Base-by-base conservation (phyloP, 1,140 invertebrate genomes). In the Ceratosolen solmsi region DNA sequence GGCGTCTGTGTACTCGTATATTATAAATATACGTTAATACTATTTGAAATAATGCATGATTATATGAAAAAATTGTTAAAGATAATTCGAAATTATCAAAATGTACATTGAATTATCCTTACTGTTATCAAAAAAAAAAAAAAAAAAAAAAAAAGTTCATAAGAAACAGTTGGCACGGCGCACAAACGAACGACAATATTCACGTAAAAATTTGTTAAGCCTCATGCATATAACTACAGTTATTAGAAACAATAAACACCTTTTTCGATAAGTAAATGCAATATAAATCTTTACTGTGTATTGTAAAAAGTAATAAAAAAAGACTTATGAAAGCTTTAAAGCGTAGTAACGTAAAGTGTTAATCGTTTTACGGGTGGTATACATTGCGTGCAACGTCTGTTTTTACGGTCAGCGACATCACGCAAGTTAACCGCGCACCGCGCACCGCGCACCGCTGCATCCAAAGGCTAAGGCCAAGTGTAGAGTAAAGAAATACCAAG, bases 351-450 rank as follows among this genome's bases (percentile, higher is more conserved):
- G 22, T 36, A 8, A 25, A 41, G 63, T 56, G 65, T 68, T 71
- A 79, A 79, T 79, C 60, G 60, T 70, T 79, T 79, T 79, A 79
- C 63, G 15, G 27, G 13, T 20, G 60, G 27, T 46, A 56, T 74
- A 36, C 30, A 68, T 49, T 51, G 27, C 71, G 49, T 54, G 71
- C 49, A 73, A 33, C 49, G 27, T 74, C 11, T 30, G 49, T 36
- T 30, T 74, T 74, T 74, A 56, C 41, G 63, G 63, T 72, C n/a
- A 8, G 46, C 41, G 41, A 72, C 36, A 68, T 17, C 20, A 68
- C 33, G 33, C 36, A 38, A 36, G 63, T 68, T 33, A 68, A 68
- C 36, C 63, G 33, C 63, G n/a, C 41, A 46, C 13, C 41, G 41
- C 41, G 5, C 41, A 13, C 41, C 41, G 41, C n/a, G 33, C 17